Percentiles rank a stretch among this genome's conserved stretches.
phyloP scores from a whole-genome alignment of 1,140 invertebrate species.

The Tigriopus japonicus region DNA sequence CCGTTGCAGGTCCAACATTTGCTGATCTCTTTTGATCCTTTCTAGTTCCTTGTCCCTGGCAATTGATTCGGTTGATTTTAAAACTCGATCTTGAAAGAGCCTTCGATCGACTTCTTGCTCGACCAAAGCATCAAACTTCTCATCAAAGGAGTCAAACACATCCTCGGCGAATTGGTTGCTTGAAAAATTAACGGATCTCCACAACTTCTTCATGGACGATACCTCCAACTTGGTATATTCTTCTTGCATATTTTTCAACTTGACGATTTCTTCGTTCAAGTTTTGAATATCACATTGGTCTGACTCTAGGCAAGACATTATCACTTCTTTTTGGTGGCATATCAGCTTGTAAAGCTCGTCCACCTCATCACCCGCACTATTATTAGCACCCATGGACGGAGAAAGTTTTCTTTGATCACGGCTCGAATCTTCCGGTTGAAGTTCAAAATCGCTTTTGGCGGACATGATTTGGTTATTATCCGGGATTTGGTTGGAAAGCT shows the following conservation, averaged over 20 bases:
- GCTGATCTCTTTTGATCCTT: neutral
- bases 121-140: neutral
- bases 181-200: too few relatives aligned
- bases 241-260: conserved; percentile 8
- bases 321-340: conserved; percentile 10
- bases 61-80: neutral
- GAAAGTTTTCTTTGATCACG: neutral
- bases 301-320: conserved; percentile 9
- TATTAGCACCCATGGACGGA: neutral
- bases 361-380: neutral
- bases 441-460: neutral
- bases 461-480: neutral
- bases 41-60: neutral
- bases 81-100: neutral
- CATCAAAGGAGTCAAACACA: too few relatives aligned
- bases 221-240: neutral
- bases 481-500: neutral
- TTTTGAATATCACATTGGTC: conserved; percentile 6
- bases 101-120: conserved; percentile 4
- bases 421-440: too few relatives aligned
- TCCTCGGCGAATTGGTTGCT: too few relatives aligned
- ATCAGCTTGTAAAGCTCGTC: conserved; percentile 1
- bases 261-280: neutral
- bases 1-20: neutral
- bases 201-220: too few relatives aligned